Evolutionary conservation across 2,888 invertebrate genomes (phyloP).

Genomic region (Malacosoma neustria): DNA sequence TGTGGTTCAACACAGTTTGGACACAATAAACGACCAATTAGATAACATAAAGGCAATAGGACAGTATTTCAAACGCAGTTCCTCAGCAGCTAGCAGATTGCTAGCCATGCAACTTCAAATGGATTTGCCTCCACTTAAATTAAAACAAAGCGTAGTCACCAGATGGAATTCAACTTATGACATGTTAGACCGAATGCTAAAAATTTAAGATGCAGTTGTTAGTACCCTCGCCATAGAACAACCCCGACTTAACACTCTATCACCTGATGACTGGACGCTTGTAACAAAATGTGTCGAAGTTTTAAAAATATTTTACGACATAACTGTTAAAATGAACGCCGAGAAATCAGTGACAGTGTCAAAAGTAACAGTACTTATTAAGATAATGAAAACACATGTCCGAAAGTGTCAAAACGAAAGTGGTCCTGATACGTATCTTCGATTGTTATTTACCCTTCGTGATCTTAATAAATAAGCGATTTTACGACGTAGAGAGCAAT

Average conservation of each 20-base stretch:
- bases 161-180: constrained; percentile 12
- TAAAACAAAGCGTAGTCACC: constrained; percentile 10
- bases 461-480: constrained; percentile 7
- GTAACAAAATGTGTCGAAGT: constrained; percentile 6
- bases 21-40: constrained; percentile 2
- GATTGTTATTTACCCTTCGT: constrained; percentile 3
- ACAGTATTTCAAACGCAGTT: constrained; percentile 12
- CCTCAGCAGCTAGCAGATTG: constrained; percentile 5
- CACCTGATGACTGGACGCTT: constrained; percentile 7
- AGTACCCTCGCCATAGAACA: constrained; percentile 6
- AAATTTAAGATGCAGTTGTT: constrained; percentile 9
- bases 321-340: constrained; percentile 10
- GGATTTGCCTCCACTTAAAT: constrained; percentile 8
- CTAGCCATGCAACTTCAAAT: constrained; percentile 9
- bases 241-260: constrained; percentile 4
- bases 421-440: constrained; percentile 1
- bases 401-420: constrained; percentile 1
- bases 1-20: constrained; percentile 10
- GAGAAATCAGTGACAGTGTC: constrained; percentile 10
- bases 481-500: constrained; percentile 8
- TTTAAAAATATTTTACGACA: constrained; percentile 10
- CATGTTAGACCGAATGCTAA: constrained; percentile 8
- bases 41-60: constrained; percentile 14
- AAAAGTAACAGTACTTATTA: constrained; percentile 6
- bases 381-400: constrained; percentile 5